phyloP scores from a whole-genome alignment of 2,888 invertebrate genomes.

The Subacronicta megacephala region DNA sequence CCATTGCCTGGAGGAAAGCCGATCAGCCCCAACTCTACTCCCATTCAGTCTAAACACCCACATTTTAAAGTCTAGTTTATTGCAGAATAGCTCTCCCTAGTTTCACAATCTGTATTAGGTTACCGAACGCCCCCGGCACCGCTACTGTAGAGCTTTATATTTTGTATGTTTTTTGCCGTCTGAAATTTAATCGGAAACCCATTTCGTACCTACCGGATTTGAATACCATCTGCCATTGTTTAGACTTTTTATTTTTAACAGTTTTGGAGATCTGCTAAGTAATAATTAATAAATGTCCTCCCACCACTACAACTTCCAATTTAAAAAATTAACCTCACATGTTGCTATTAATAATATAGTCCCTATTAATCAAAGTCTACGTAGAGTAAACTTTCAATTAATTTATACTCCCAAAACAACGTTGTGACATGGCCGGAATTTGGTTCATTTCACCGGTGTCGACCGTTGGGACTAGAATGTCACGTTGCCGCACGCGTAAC shows the following conservation, averaged over 20 bases:
- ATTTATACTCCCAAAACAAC: conserved; percentile 37
- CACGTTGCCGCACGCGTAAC: conserved; percentile 30
- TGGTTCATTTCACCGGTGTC: conserved; percentile 35
- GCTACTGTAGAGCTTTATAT: conserved; percentile 65
- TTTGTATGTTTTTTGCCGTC: conserved; percentile 66
- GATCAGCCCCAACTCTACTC: conserved; percentile 58
- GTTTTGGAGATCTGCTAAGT: not conserved
- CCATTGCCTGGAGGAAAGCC: conserved; percentile 62
- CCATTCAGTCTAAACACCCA: conserved; percentile 64
- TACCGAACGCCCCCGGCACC: conserved; percentile 67
- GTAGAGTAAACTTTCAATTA: conserved; percentile 32
- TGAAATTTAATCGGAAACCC: conserved; percentile 70
- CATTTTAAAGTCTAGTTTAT: conserved; percentile 72
- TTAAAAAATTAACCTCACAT: too few relatives aligned
- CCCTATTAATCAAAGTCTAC: conserved; percentile 35
- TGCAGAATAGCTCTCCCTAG: conserved; percentile 56
- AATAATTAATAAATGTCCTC: too few relatives aligned
- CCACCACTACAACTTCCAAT: too few relatives aligned
- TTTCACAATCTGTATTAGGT: conserved; percentile 70
- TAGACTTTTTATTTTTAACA: conserved; percentile 4
- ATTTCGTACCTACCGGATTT: conserved; percentile 57
- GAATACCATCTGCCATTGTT: conserved; percentile 32
- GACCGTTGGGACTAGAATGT: conserved; percentile 40
- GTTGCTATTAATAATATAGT: not conserved
- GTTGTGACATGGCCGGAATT: conserved; percentile 40